phyloP scores from a whole-genome alignment of 2,113 vertebrate species.

The Lasiurus borealis region DNA sequence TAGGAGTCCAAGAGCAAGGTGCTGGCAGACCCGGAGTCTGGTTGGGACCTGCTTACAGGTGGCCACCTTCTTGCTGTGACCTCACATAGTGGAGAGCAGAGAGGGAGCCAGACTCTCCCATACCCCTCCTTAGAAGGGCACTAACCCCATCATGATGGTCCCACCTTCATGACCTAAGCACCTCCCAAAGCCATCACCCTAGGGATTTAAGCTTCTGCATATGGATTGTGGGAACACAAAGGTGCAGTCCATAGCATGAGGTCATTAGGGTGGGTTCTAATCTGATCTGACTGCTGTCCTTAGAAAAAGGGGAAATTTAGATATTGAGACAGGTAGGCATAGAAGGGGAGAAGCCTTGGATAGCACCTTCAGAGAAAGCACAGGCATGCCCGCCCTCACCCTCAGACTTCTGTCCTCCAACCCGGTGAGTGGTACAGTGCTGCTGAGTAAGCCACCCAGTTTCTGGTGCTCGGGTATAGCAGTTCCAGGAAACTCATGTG shows the following conservation, averaged over 20 bases:
- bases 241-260: not conserved
- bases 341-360: too few relatives aligned
- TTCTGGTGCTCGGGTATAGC: rapidly evolving
- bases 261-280: not conserved
- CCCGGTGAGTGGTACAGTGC: rapidly evolving
- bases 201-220: not conserved
- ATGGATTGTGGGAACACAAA: not conserved
- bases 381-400: rapidly evolving
- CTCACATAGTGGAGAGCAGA: not conserved
- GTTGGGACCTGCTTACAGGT: not conserved
- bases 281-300: not conserved
- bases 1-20: not conserved
- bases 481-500: not conserved
- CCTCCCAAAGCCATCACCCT: not conserved
- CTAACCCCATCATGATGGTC: not conserved
- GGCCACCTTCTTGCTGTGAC: not conserved
- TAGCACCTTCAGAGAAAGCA: rapidly evolving
- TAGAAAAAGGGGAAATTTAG: not conserved
- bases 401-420: not conserved
- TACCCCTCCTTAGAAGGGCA: not conserved
- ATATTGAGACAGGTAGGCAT: not conserved
- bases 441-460: not conserved
- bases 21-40: not conserved
- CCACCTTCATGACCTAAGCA: not conserved
- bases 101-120: not conserved